Evolutionary conservation across 2,888 invertebrate genomes (phyloP).

Genomic region (Drosophila formosana): DNA sequence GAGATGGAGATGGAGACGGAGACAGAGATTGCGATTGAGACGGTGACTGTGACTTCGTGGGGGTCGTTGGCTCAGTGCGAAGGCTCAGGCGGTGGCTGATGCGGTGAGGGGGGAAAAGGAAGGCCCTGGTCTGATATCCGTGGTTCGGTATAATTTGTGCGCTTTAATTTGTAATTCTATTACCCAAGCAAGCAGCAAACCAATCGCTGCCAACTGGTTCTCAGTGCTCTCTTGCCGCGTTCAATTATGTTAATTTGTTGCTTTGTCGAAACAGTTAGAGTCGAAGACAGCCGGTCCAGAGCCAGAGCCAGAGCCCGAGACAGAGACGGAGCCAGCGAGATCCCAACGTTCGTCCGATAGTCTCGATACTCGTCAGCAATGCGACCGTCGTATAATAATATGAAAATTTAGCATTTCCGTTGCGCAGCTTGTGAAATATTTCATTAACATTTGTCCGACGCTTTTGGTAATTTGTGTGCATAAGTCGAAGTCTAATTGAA

Average conservation of each 20-base stretch:
- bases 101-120: neutral
- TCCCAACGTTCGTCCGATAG: slow-evolving; percentile 36
- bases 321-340: slow-evolving; percentile 1
- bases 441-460: slow-evolving; percentile 62
- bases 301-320: slow-evolving; percentile 33
- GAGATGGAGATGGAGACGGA: slow-evolving; percentile 5
- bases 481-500: slow-evolving; percentile 59
- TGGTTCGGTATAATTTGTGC: slow-evolving; percentile 78
- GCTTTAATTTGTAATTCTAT: slow-evolving; percentile 81
- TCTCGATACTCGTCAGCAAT: slow-evolving; percentile 35
- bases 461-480: slow-evolving; percentile 72
- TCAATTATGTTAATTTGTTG: slow-evolving; percentile 78
- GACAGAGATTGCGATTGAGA: slow-evolving; percentile 8
- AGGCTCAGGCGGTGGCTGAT: slow-evolving; percentile 5
- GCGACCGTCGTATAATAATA: slow-evolving; percentile 71
- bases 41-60: slow-evolving; percentile 28
- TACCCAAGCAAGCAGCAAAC: slow-evolving; percentile 63
- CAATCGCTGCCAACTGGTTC: slow-evolving; percentile 58
- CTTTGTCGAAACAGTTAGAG: slow-evolving; percentile 77
- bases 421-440: slow-evolving; percentile 70
- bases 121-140: slow-evolving; percentile 61
- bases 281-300: slow-evolving; percentile 54
- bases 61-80: slow-evolving; percentile 44
- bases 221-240: slow-evolving; percentile 63
- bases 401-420: slow-evolving; percentile 80